Conservation (phyloP, 1,140 invertebrate species). For the Mylabris phalerata region DNA sequence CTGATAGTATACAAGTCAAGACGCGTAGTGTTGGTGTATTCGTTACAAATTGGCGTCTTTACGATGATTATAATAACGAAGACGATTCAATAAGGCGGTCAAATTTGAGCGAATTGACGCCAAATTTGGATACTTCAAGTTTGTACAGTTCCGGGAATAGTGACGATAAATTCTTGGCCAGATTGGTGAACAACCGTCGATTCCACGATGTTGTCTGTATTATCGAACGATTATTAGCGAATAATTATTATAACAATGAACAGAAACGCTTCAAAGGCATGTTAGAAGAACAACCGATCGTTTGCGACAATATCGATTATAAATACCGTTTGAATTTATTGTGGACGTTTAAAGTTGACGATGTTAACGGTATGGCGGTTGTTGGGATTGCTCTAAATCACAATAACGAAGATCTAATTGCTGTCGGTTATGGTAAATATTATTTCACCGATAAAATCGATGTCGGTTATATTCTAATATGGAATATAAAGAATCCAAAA, state of each 20-base stretch:
- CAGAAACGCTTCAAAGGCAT: constrained; percentile 63
- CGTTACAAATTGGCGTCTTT: constrained; percentile 67
- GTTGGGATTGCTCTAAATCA: constrained; percentile 57
- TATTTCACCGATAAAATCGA: constrained; percentile 44
- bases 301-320: constrained; percentile 53
- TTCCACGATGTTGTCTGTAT: constrained; percentile 56
- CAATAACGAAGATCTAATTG: constrained; percentile 56
- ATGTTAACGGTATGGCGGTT: constrained; percentile 45
- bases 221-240: constrained; percentile 60
- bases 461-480: constrained; percentile 66
- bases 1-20: constrained; percentile 47
- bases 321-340: constrained; percentile 56
- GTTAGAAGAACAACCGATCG: constrained; percentile 44
- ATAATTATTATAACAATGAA: constrained; percentile 52
- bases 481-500: constrained; percentile 80
- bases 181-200: constrained; percentile 40
- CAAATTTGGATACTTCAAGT: constrained; percentile 22
- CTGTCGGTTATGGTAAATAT: constrained; percentile 63
- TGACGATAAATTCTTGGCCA: constrained; percentile 23
- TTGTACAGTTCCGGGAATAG: constrained; percentile 28
- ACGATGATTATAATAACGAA: constrained; percentile 53
- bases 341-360: constrained; percentile 53
- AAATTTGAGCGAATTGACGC: constrained; percentile 1
- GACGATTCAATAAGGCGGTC: constrained; percentile 28
- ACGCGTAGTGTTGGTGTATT: constrained; percentile 52